Evolutionary conservation across 2,888 invertebrate species (phyloP), one percentile per base, ranked within the genome.

Genomic region (Cryptocephalus primarius): DNA sequence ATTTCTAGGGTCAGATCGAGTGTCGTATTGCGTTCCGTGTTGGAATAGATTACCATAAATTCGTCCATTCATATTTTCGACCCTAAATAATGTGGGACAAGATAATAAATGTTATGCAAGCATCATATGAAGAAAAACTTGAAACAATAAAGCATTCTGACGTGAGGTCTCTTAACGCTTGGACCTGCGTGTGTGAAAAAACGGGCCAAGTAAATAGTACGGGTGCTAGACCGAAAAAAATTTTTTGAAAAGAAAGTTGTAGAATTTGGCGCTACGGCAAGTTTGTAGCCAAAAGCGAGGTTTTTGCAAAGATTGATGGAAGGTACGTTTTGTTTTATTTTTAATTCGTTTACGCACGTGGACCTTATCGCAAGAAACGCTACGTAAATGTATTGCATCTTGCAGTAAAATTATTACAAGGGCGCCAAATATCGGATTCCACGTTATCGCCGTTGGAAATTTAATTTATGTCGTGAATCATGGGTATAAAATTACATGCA

Each of bases 341-440:
- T 22, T 22, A 4, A 6, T 22, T 4, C 22, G 22, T 22, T 22
- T 22, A 6, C 22, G 6, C 22, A 22, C 2, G 6, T 4, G 2
- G 22, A 6, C 6, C 22, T 22, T 22, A n/a, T n/a, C n/a, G n/a
- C n/a, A n/a, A n/a, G n/a, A n/a, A n/a, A n/a, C n/a, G n/a, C n/a
- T 22, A 22, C 22, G 22, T 22, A 63, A 64, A 66, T 62, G 61
- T 63, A 66, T 65, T 63, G 60, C 55, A 56, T 54, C 60, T 58
- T 56, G 61, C 60, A 56, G 55, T 56, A 58, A 62, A 66, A 64
- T 65, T 66, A 66, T 66, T 64, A 65, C 63, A 59, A 61, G 63
- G 64, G 64, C 63, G 64, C 60, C 62, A 65, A 64, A 62, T 63
- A 61, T 56, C 58, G 55, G 60, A 61, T 58, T 61, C 56, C 60